Evolutionary conservation across 2,797 vertebrate species (phyloP).

Genomic region (Scomberomorus guttatus): DNA sequence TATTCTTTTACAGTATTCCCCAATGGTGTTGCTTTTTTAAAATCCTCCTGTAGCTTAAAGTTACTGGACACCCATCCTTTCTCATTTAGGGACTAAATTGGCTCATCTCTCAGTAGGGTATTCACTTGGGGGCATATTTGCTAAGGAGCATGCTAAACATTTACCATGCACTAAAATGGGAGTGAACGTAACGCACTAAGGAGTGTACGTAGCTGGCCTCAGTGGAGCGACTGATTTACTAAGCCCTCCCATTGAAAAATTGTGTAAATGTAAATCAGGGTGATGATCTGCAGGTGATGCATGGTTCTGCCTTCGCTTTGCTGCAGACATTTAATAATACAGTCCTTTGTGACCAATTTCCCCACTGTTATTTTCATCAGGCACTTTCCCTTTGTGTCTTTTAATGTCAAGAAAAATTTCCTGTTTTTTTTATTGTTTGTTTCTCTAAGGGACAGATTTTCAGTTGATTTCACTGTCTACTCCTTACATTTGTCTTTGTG

Average conservation of each 20-base stretch:
- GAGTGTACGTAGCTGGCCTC: slow-evolving; percentile 28
- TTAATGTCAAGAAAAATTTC: slow-evolving; percentile 35
- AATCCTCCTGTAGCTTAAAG: slow-evolving; percentile 32
- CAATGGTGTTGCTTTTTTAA: slow-evolving; percentile 7
- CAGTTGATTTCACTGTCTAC: slow-evolving; percentile 4
- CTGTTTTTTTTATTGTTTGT: slow-evolving; percentile 1
- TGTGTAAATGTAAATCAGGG: slow-evolving; percentile 32
- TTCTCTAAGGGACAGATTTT: slow-evolving; percentile 27
- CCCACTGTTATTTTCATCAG: slow-evolving; percentile 24
- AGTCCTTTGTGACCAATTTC: slow-evolving; percentile 29
- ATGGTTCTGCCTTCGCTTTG: background rate
- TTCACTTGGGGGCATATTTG: slow-evolving; percentile 54
- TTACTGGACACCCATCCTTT: slow-evolving; percentile 44
- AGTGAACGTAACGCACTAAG: slow-evolving; percentile 8
- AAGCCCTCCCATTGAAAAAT: slow-evolving; percentile 37
- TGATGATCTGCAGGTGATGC: slow-evolving; percentile 29
- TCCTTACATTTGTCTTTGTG: slow-evolving; percentile 4
- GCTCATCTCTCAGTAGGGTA: slow-evolving; percentile 46
- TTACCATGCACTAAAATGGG: slow-evolving; percentile 43
- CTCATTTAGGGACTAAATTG: slow-evolving; percentile 48
- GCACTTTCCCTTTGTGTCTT: slow-evolving; percentile 14
- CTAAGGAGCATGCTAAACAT: slow-evolving; percentile 52
- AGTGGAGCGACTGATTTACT: slow-evolving; percentile 49
- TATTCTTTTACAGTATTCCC: slow-evolving; percentile 32
- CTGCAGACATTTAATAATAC: slow-evolving; percentile 29